Evolutionary conservation across 2,113 vertebrate species (phyloP).

Genomic region (Nettapus auritus): DNA sequence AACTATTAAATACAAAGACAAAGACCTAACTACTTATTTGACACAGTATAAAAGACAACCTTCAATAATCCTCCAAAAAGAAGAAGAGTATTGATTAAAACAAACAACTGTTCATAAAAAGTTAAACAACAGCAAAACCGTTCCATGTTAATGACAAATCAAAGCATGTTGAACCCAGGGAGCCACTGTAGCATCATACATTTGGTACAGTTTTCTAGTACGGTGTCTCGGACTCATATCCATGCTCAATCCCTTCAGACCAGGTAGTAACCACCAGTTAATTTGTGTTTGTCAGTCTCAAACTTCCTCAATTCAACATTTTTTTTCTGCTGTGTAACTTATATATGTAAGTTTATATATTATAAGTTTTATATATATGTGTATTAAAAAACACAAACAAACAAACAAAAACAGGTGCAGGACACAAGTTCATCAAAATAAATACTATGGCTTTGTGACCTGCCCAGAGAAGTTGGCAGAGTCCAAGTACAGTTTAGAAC

Average conservation of each 20-base stretch:
- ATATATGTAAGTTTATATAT: no score
- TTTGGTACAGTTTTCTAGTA: background rate
- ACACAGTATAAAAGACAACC: background rate
- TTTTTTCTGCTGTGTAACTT: background rate
- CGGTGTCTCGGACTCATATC: background rate
- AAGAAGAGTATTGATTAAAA: background rate
- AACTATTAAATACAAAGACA: background rate
- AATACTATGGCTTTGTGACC: background rate
- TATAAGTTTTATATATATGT: no score
- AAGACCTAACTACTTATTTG: background rate
- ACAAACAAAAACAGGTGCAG: background rate
- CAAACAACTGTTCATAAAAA: background rate
- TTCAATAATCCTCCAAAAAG: background rate
- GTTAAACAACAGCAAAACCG: background rate
- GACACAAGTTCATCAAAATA: background rate
- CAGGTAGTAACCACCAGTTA: background rate
- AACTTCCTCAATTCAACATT: background rate
- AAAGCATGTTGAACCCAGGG: background rate
- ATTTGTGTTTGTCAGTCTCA: background rate
- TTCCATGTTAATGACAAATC: background rate
- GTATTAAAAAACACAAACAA: background rate
- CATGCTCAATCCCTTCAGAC: background rate
- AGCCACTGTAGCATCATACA: fast-evolving
- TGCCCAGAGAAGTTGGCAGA: background rate
- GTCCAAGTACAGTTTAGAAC: background rate